Evolutionary conservation across 2,113 vertebrate species (phyloP).

Genomic region (Sporophila hypoxantha): DNA sequence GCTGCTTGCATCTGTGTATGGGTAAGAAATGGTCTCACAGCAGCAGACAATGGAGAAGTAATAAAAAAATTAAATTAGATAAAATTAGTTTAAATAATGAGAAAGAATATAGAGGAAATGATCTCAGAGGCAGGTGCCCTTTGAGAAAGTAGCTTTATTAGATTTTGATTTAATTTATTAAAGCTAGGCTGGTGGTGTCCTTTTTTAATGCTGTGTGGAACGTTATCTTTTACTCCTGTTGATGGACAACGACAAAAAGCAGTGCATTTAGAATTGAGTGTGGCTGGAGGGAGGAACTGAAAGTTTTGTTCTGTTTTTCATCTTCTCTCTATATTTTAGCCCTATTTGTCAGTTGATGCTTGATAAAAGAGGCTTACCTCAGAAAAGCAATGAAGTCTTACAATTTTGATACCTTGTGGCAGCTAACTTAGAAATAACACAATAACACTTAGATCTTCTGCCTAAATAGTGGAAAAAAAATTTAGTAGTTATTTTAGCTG

Average conservation of each 20-base stretch:
- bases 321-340: not conserved
- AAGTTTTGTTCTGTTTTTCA: not conserved
- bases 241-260: conserved; percentile 18
- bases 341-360: not conserved
- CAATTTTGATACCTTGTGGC: not conserved
- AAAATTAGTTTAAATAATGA: conserved; percentile 56
- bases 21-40: not conserved
- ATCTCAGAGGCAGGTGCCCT: conserved; percentile 54
- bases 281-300: not conserved
- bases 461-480: not conserved
- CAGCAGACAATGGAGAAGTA: conserved; percentile 20
- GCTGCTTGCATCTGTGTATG: not conserved
- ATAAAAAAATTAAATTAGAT: conserved; percentile 50
- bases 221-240: conserved; percentile 13
- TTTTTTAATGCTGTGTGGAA: conserved; percentile 30
- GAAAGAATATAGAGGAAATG: conserved; percentile 46
- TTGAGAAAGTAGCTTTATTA: conserved; percentile 54
- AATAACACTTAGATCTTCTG: not conserved
- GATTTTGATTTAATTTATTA: conserved; percentile 46
- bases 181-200: not conserved
- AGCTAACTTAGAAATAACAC: not conserved
- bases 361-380: not conserved
- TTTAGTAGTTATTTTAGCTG: not conserved
- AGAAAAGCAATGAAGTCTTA: not conserved
- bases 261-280: not conserved